Base-by-base conservation (phyloP, 2,797 vertebrate genomes). In the Bovichtus variegatus region DNA sequence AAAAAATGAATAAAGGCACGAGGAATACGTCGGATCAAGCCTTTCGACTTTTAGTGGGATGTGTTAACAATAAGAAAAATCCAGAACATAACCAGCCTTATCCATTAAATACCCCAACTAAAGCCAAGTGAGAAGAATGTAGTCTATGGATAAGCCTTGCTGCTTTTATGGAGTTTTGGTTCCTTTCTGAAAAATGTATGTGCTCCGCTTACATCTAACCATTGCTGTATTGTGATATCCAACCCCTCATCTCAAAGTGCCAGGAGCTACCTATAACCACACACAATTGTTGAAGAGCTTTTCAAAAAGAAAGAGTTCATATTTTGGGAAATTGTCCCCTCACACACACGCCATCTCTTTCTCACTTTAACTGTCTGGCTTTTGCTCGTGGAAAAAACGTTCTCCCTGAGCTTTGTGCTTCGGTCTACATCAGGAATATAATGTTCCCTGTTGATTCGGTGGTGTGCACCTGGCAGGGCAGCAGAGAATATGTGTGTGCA, bases 281-380 rank as follows among this genome's bases (percentile, higher is more conserved):
- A 6, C 59, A 9, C 51, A 74, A 62, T 15, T 21, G 61, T 75
- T 69, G 6, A 62, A 29, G 34, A 40, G 8, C 73, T 53, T 65
- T 71, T 70, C 18, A 64, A 34, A 81, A 55, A 49, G 49, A 71
- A 44, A 44, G 58, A 68, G 40, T 70, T 78, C 54, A 66, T 69
- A 72, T 68, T 78, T 69, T 74, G 43, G 47, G 62, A 77, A 76
- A 69, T 47, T 76, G 51, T 40, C 13, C 53, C 29, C 21, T 83
- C 67, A 61, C 21, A 55, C 66, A 69, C 49, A 59, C 54, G 55
- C 53, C 51, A 41, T 77, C 61, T 55, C n/a, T 47, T 46, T 58
- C 7, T 70, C 46, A 36, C 34, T 0, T 61, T 36, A 13, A 71
- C n/a, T 36, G 25, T 11, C 41, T 43, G 43, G n/a, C 54, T 76